Evolutionary conservation across 2,113 vertebrate genomes (phyloP).

Genomic region (Leptobrachium leishanense): DNA sequence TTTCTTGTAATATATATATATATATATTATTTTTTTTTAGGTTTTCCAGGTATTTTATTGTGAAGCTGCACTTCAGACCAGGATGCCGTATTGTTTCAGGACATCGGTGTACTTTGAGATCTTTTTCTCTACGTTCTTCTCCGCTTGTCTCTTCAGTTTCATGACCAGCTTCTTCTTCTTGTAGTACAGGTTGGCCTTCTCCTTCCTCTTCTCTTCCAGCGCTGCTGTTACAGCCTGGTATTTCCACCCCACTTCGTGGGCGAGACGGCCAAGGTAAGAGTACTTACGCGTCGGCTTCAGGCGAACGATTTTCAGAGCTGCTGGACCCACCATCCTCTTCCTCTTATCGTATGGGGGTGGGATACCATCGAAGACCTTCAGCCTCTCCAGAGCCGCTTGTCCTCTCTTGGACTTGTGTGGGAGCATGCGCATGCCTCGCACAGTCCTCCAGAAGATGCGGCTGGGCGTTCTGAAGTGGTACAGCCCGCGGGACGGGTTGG

Average conservation of each 20-base stretch:
- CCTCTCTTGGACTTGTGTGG: constrained; percentile 92
- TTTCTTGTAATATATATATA: too few species aligned
- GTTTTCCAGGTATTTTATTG: constrained; percentile 25
- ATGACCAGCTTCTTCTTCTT: constrained; percentile 74
- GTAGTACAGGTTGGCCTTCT: constrained; percentile 82
- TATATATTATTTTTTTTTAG: too few species aligned
- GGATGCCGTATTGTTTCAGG: constrained; percentile 82
- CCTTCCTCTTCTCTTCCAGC: constrained; percentile 87
- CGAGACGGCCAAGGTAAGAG: constrained; percentile 83
- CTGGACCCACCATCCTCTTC: constrained; percentile 89
- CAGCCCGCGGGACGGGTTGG: constrained; percentile 87
- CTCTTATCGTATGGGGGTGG: constrained; percentile 90
- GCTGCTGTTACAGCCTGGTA: constrained; percentile 89
- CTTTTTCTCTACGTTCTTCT: constrained; percentile 65
- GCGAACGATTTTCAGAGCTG: constrained; percentile 86
- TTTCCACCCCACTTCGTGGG: constrained; percentile 93
- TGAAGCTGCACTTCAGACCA: constrained; percentile 71
- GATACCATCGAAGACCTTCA: constrained; percentile 91
- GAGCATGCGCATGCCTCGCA: constrained; percentile 87
- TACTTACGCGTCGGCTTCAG: constrained; percentile 92
- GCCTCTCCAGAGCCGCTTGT: constrained; percentile 84
- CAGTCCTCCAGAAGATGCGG: constrained; percentile 90
- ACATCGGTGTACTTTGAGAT: constrained; percentile 80
- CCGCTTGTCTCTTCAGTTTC: constrained; percentile 71
- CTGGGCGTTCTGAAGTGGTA: constrained; percentile 92